Conservation (phyloP, 2,888 invertebrate genomes). For the Rhamphomyia laevipes region DNA sequence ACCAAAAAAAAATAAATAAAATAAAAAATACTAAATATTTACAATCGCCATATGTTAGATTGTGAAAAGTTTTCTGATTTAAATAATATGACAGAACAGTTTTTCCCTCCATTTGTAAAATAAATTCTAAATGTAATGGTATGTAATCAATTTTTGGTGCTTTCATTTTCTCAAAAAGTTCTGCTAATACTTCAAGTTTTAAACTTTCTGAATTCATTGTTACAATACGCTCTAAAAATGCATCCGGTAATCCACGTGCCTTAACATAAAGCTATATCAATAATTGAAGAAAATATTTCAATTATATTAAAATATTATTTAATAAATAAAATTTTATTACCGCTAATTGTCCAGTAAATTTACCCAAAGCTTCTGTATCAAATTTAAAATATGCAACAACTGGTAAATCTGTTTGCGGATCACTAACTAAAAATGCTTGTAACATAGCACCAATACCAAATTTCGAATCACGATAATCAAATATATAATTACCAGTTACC, state of each 20-base stretch:
- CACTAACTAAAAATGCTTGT: slow-evolving; percentile 51
- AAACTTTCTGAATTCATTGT: slow-evolving; percentile 40
- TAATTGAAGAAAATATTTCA: neutral
- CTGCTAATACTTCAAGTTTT: slow-evolving; percentile 43
- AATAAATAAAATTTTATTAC: slow-evolving; percentile 16
- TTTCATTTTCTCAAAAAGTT: slow-evolving; percentile 38
- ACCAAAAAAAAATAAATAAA: neutral
- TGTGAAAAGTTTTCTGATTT: slow-evolving; percentile 51
- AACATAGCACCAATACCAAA: slow-evolving; percentile 47
- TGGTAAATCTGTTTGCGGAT: slow-evolving; percentile 52
- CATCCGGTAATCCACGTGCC: slow-evolving; percentile 36
- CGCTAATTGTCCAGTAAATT: slow-evolving; percentile 47
- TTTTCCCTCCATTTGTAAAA: slow-evolving; percentile 53
- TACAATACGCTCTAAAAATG: slow-evolving; percentile 37
- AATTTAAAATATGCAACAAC: slow-evolving; percentile 47
- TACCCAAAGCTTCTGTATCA: slow-evolving; percentile 45
- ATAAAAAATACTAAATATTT: slow-evolving; percentile 25
- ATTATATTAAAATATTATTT: neutral
- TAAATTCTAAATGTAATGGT: slow-evolving; percentile 53
- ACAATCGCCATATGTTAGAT: slow-evolving; percentile 50
- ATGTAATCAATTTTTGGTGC: slow-evolving; percentile 36
- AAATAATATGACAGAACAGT: slow-evolving; percentile 54
- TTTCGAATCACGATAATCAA: slow-evolving; percentile 54
- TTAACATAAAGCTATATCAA: slow-evolving; percentile 49
- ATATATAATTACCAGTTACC: slow-evolving; percentile 60